Conservation (phyloP, 1,140 invertebrate species). For the Rhynchophorus ferrugineus region DNA sequence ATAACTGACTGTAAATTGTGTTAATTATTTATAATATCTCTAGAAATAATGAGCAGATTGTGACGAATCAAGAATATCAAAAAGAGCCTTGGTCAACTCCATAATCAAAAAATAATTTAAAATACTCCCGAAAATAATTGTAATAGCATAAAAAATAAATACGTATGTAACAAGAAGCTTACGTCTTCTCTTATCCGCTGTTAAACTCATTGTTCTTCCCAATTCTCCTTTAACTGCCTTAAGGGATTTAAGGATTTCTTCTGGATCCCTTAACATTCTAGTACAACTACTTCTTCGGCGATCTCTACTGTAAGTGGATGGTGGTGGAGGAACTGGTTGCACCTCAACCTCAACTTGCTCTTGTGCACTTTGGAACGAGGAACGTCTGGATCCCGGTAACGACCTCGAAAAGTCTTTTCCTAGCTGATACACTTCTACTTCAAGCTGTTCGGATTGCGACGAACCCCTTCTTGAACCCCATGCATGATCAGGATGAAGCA, state of each 20-base stretch:
- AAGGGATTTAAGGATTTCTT: conserved; percentile 69
- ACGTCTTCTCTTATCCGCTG: conserved; percentile 55
- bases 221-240: conserved; percentile 73
- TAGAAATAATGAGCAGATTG: too few relatives aligned
- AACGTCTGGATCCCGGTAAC: conserved; percentile 71
- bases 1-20: neutral
- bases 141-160: too few relatives aligned
- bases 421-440: conserved; percentile 77
- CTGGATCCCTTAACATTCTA: conserved; percentile 61
- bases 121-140: too few relatives aligned
- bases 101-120: too few relatives aligned
- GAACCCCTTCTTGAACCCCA: conserved; percentile 74
- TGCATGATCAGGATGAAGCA: conserved; percentile 77
- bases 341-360: conserved; percentile 41
- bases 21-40: too few relatives aligned
- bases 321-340: conserved; percentile 40
- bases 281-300: conserved; percentile 69
- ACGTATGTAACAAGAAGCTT: too few relatives aligned
- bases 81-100: too few relatives aligned
- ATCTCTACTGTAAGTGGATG: conserved; percentile 54
- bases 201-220: conserved; percentile 68
- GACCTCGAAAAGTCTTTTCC: conserved; percentile 78
- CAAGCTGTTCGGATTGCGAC: conserved; percentile 75
- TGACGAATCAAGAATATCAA: too few relatives aligned
- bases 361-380: conserved; percentile 66